Evolutionary conservation across 2,797 vertebrate genomes (phyloP), one percentile per base, ranked within the genome.

Genomic region (Dallia pectoralis): DNA sequence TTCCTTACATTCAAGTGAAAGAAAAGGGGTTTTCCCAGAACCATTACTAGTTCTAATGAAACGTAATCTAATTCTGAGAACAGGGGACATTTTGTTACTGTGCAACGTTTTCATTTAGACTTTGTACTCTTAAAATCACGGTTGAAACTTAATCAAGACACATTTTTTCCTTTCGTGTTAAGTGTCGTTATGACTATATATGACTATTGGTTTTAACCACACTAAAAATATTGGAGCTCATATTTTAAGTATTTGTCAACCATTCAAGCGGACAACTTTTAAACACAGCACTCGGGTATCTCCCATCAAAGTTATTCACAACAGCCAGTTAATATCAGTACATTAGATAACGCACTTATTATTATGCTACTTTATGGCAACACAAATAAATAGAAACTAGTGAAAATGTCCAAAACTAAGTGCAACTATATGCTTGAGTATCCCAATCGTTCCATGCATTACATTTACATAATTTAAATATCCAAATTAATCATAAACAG

Each of bases 1-100:
- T 77, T 82, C 79, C 73, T 86, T 82, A 73, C 87, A 81, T 82
- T 82, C 83, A 82, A 84, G 77, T 85, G 86, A 80, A 84, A 87
- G 87, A 87, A 89, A 86, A 80, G 89, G 90, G 87, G 86, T 87
- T 88, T 91, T 88, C 90, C 89, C 88, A 90, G 89, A 87, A 87
- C 86, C 77, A 85, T 85, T 88, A 88, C 88, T 87, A 80, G 85
- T 86, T 86, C 89, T 87, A 90, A 89, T 89, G 87, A 88, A 88
- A 91, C 88, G 88, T 87, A 89, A 89, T 90, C 89, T 89, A 89
- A 91, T 91, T 86, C 86, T 83, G 81, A 81, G 51, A 29, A 86
- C 82, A n/a, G 82, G 79, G 84, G 88, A 85, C 87, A 86, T 74
- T 87, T 75, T 78, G 73, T 68, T 76, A 25, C 53, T 25, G 53